Base-by-base conservation (phyloP, 2,888 invertebrate species). In the Sialis lutaria region DNA sequence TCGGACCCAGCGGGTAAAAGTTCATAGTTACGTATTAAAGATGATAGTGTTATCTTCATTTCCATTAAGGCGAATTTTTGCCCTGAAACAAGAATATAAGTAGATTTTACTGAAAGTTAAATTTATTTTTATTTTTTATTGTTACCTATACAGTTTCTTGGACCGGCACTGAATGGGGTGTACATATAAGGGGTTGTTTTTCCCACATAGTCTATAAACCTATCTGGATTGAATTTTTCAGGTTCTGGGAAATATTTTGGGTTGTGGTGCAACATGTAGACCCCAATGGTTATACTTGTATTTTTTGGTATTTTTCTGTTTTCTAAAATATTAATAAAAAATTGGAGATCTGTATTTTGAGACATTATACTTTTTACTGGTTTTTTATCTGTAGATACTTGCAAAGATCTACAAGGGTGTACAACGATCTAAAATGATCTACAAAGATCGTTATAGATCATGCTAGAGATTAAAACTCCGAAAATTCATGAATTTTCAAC, bases 81-180 rank as follows among this genome's bases (percentile, higher is more conserved):
- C 4, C 44, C 44, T 44, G 6, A 34, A 44, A 44, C 22, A 22
- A 22, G 2, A 22, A 22, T 22, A n/a, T 13, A 30, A n/a, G 10
- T 22, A n/a, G n/a, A n/a, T n/a, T n/a, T n/a, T 22, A 22, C 22
- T 22, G 22, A 22, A 22, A 22, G 22, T 22, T 22, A 22, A 22
- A 22, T 22, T n/a, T 22, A 22, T 22, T 22, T 2, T 22, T 22
- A 22, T 22, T 22, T 22, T 22, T 22, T 2, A 2, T 2, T 2
- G 22, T 22, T 44, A 44, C 44, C 44, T 13, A 44, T 44, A n/a
- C 44, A 44, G 22, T 34, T 44, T 33, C 44, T n/a, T n/a, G 44
- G 33, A 44, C 44, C 44, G 13, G 44, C 44, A 12, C 44, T 44
- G 33, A 44, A 34, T n/a, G 44, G 44, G 22, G 32, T 34, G 30